Evolutionary conservation across 2,888 invertebrate genomes (phyloP).

Genomic region (Acleris emargana): DNA sequence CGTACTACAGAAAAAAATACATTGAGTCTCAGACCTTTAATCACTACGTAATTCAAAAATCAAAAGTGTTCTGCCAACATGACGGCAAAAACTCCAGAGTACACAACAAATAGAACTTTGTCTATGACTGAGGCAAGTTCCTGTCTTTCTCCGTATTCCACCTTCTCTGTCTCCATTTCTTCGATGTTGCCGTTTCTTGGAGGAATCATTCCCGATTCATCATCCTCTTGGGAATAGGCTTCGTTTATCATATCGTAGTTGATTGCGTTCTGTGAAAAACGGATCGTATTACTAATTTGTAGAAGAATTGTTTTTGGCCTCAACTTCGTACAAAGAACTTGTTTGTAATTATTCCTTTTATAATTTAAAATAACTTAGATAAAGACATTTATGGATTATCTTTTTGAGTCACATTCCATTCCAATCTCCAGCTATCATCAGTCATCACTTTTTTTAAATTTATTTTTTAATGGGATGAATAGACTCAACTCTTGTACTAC

Average conservation of each 20-base stretch:
- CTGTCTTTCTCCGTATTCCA: conserved; percentile 50
- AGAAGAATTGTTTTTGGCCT: too few relatives aligned
- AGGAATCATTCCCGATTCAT: conserved; percentile 46
- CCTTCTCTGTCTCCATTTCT: conserved; percentile 66
- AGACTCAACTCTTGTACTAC: too few relatives aligned
- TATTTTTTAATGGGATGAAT: too few relatives aligned
- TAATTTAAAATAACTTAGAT: too few relatives aligned
- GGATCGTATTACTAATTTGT: too few relatives aligned
- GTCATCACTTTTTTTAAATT: too few relatives aligned
- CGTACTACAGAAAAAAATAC: too few relatives aligned
- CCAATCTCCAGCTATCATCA: too few relatives aligned
- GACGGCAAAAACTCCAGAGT: conserved; percentile 58
- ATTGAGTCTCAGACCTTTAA: not conserved
- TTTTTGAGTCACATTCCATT: too few relatives aligned
- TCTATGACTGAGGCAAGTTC: conserved; percentile 68
- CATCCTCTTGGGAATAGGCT: conserved; percentile 62
- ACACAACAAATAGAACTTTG: conserved; percentile 62
- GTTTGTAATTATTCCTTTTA: too few relatives aligned
- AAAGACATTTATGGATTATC: too few relatives aligned
- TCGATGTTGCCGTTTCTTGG: conserved; percentile 56
- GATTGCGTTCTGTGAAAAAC: conserved; percentile 45
- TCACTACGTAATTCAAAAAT: conserved; percentile 23
- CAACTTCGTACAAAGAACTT: too few relatives aligned
- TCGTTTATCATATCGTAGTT: conserved; percentile 60
- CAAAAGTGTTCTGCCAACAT: conserved; percentile 65